These are phyloP conservation scores for zebrafish (Danio rerio) DNA, from an alignment of 2,113 vertebrate genomes.

Conservation along the genomic window DNA sequence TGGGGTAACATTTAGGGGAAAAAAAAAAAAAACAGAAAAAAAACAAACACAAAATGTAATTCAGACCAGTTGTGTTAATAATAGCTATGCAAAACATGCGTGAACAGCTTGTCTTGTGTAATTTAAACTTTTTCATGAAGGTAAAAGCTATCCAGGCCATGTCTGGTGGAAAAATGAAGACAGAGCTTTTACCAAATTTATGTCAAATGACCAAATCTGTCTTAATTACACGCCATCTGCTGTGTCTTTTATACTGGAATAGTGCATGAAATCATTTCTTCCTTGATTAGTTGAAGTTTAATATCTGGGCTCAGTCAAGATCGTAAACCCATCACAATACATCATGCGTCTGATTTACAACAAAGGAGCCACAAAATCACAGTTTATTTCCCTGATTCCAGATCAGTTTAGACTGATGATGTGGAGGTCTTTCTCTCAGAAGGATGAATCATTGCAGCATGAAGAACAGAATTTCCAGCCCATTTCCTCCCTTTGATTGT, in stretches of 20 bases:
- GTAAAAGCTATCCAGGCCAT: neutral
- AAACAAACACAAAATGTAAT: slow-evolving; percentile 22
- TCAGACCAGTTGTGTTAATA: neutral
- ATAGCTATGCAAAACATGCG: neutral
- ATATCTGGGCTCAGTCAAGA: neutral
- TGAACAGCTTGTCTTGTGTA: neutral
- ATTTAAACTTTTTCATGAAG: neutral
- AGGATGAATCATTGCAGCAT: slow-evolving; percentile 84
- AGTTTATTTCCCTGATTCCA: slow-evolving; percentile 21
- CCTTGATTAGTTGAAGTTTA: neutral
- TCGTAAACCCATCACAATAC: neutral
- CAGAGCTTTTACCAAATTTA: neutral
- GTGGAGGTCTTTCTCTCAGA: slow-evolving; percentile 76
- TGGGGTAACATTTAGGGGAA: neutral
- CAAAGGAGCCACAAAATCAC: neutral
- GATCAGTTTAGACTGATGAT: slow-evolving; percentile 50
- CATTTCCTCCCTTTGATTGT: slow-evolving; percentile 83
- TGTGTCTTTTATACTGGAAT: neutral
- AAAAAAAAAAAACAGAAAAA: neutral
- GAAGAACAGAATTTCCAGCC: slow-evolving; percentile 82
- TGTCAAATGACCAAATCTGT: slow-evolving; percentile 2
- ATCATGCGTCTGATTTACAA: neutral
- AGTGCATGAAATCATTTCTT: neutral
- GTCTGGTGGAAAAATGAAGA: neutral
- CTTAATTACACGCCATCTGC: slow-evolving; percentile 4